Evolutionary conservation across 1,140 invertebrate species (phyloP).

Genomic region (Magallana angulata): DNA sequence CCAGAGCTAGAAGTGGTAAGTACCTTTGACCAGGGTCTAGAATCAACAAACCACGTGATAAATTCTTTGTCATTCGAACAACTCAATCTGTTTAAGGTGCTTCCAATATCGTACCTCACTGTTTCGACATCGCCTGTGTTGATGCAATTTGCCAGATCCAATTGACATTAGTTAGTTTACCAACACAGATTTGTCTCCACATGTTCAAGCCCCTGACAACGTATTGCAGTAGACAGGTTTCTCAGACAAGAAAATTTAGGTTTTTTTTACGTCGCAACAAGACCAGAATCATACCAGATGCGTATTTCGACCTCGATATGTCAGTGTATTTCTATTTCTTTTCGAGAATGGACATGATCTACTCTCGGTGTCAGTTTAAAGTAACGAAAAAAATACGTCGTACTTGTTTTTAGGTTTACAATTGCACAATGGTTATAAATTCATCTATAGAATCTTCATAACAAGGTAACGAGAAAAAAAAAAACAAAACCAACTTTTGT

Average conservation of each 20-base stretch:
- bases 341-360: too few species aligned
- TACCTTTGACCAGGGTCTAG: slow-evolving; percentile 33
- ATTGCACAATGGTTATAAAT: too few species aligned
- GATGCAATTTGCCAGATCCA: slow-evolving; percentile 38
- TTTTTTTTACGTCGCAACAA: accelerated
- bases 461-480: too few species aligned
- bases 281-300: too few species aligned
- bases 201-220: background rate
- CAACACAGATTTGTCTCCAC: background rate
- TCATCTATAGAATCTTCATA: too few species aligned
- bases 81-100: background rate
- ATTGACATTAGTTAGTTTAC: background rate
- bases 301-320: too few species aligned
- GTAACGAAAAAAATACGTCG: too few species aligned
- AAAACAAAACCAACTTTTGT: too few species aligned
- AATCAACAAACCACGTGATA: slow-evolving; percentile 43
- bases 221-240: background rate
- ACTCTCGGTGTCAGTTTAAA: too few species aligned
- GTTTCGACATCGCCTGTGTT: slow-evolving; percentile 36
- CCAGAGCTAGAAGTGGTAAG: slow-evolving; percentile 15
- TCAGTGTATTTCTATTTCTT: too few species aligned
- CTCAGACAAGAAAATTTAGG: background rate
- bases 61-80: background rate
- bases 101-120: slow-evolving; percentile 24
- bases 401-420: too few species aligned